Evolutionary conservation across 2,113 vertebrate genomes (phyloP).

Genomic region (human (Homo sapiens)): GRCh38 chr7:141436501-141437000

Average conservation of each 20-base stretch:
- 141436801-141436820: not conserved
- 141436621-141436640: no score
- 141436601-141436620: not conserved
- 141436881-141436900: not conserved
- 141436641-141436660: accelerated
- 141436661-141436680: no score
- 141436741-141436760: not conserved
- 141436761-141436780: not conserved
- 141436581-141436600: not conserved
- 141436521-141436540: not conserved
- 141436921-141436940: not conserved
- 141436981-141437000: not conserved
- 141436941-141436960: not conserved
- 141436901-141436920: not conserved
- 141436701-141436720: not conserved
- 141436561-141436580: not conserved
- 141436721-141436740: not conserved
- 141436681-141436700: not conserved
- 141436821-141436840: not conserved
- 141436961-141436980: not conserved
- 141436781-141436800: not conserved
- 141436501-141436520: not conserved
- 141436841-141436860: not conserved
- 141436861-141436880: not conserved
- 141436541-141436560: no score